Evolutionary conservation across 2,888 invertebrate species (phyloP), one percentile per base, ranked within the genome.

Genomic region (Leptinotarsa haldemani): DNA sequence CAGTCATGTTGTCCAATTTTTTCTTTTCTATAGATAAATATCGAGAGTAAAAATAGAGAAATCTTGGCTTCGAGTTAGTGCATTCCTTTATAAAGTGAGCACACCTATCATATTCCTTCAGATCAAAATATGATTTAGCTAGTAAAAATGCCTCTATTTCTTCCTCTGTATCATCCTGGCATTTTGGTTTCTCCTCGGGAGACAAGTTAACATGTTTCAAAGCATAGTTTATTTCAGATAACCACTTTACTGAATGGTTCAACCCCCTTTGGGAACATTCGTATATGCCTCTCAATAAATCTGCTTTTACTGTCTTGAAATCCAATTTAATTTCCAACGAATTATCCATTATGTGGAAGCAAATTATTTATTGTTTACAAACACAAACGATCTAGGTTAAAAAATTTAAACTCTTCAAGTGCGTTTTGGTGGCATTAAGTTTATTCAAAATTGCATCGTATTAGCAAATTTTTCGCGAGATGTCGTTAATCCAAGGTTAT

Each of bases 11-110:
- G 85, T 98, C 97, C 67, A 96, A 88, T 77, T 94, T 93, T 81
- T 95, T 95, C 87, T 97, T 97, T 85, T 98, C 97, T 77, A 94
- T 93, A 0, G 97, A 95, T 89, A 97, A 91, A 84, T 96, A 98
- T 48, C 92, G 91, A 0, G 97, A 92, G 86, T 97, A 98, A 80
- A 94, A 92, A 85, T 95, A 92, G 40, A 98, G 88, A 87, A 98
- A 98, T 77, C 93, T 90, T 61, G 93, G 92, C 25, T 94, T 94
- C 0, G 92, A 89, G 73, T 92, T 92, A 56, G 89, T 89, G 81
- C 93, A 93, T 74, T 92, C 90, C 81, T 93, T 91, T 9, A 95
- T 89, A 83, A 95, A 95, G 88, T 93, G 93, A 0, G 95, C 94
- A 71, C 95, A 94, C 83, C 96, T 90, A 83, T 97, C 96, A 86